Evolutionary conservation across 2,797 vertebrate species (phyloP).

Genomic region (Notamacropus eugenii): DNA sequence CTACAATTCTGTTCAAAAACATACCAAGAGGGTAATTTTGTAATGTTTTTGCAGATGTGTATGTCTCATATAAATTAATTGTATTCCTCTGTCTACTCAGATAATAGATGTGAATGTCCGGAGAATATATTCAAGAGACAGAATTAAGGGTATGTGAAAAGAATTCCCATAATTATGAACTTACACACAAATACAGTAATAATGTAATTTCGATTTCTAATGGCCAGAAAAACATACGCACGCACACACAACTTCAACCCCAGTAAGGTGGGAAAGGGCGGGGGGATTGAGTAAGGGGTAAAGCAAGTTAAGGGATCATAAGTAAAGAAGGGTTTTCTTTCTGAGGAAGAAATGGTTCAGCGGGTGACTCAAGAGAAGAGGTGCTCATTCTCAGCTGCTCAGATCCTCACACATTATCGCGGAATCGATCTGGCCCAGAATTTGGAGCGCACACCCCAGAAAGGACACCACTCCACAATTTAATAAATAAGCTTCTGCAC

Average conservation of each 20-base stretch:
- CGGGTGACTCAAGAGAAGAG: background rate
- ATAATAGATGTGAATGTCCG: background rate
- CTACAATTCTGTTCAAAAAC: conserved; percentile 53
- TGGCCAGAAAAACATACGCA: background rate
- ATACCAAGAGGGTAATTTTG: background rate
- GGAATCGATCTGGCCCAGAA: background rate
- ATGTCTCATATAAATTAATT: background rate
- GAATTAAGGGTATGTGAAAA: background rate
- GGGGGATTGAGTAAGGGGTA: background rate
- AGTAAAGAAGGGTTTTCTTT: fast-evolving
- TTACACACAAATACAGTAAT: background rate
- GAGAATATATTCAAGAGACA: background rate
- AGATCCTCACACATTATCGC: background rate
- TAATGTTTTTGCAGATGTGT: background rate
- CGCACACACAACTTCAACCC: background rate
- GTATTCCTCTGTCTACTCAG: background rate
- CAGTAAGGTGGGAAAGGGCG: conserved; percentile 8
- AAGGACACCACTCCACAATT: background rate
- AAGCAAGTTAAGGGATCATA: conserved; percentile 11
- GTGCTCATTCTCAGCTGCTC: background rate
- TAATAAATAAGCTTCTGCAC: background rate
- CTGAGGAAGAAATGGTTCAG: background rate
- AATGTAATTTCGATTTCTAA: background rate
- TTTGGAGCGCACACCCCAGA: background rate
- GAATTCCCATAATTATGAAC: background rate